Base-by-base conservation (phyloP, 2,888 invertebrate species). In the Argyra leucocephala region DNA sequence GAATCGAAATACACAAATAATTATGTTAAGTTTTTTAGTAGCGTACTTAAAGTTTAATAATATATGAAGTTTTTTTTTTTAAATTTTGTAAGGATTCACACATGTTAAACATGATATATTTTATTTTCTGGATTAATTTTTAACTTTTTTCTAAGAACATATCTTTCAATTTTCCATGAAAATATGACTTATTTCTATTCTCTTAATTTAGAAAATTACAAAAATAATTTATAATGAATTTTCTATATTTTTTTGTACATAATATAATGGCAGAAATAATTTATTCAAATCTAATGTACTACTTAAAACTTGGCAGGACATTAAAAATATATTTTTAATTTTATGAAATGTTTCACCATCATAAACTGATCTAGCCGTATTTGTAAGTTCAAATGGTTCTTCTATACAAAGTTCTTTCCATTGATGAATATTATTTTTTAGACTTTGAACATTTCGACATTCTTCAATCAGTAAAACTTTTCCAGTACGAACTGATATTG, bases 321-420 rank as follows among this genome's bases (percentile, higher is more conserved):
- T 62, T 31, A 65, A 62, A 64, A 68, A 67, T 48, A 68, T 64
- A 31, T 64, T 62, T 66, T 68, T 68, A 62, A 68, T 67, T 58
- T 64, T 64, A 62, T 66, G 65, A 61, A 68, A 68, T 61, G 66
- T 67, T 63, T 66, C 67, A 22, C 68, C 58, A 80, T 94, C 92
- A 82, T 91, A 93, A 37, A 95, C 93, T 0, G 93, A 91, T 68
- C 93, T 86, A 22, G 95, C 94, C 57, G 95, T 92, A 82, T 96
- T 96, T 23, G 91, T 89, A 69, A 88, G 83, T 80, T 94, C 93
- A 81, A 94, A 95, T 21, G 95, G 95, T 76, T 95, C 91, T 83
- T 94, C 93, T 66, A 93, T 90, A 75, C 92, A 91, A 68, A 94
- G 82, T 77, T 86, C 88, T 75, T 90, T 90, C 93, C 93, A 94